Evolutionary conservation across 2,113 vertebrate genomes (phyloP), one percentile per base, ranked within the genome.

Genomic region (Syrmaticus mikado): DNA sequence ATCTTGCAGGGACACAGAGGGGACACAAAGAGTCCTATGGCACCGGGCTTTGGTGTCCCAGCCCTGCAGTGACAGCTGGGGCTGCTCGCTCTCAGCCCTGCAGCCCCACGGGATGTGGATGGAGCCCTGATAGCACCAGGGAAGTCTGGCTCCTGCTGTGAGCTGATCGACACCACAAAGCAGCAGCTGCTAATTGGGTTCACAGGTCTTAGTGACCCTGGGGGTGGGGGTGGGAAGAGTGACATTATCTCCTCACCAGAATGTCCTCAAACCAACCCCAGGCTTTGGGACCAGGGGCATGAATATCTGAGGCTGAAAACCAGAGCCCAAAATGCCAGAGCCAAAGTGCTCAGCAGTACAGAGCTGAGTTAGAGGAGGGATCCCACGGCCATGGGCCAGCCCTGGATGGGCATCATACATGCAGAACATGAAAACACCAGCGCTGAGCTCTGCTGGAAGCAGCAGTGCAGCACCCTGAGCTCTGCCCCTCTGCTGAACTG

Each of bases 121-220:
- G 50, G 50, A 52, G 50, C 50, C 50, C 7, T 13, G 11, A 24
- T 27, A 90, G 90, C 73, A 81, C 80, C 46, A 3, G 90, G 83
- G 83, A 78, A 74, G 61, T 36, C 82, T 3, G 11, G 0, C 6
- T 70, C 91, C 90, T 55, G 92, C 87, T 88, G 89, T 43, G 28
- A 64, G 76, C 21, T 70, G 80, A 90, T 86, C 87, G 53, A 90
- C 78, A 71, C 76, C 85, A 58, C 60, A 27, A 84, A 90, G 93
- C 32, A 83, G 90, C 82, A 48, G 6, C 83, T 18, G 53, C 92
- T 95, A 89, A 96, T 82, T 93, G 90, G 90, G 81, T 78, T 86
- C 81, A 5, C 10, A n/a, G 87, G 72, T 57, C 82, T 73, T 62
- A 2, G 84, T 1, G 71, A 48, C 72, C 82, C 40, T 82, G 46